These are phyloP conservation scores for Tragelaphus scriptus DNA, from an alignment of 2,113 vertebrate species.

Conservation along the genomic window DNA sequence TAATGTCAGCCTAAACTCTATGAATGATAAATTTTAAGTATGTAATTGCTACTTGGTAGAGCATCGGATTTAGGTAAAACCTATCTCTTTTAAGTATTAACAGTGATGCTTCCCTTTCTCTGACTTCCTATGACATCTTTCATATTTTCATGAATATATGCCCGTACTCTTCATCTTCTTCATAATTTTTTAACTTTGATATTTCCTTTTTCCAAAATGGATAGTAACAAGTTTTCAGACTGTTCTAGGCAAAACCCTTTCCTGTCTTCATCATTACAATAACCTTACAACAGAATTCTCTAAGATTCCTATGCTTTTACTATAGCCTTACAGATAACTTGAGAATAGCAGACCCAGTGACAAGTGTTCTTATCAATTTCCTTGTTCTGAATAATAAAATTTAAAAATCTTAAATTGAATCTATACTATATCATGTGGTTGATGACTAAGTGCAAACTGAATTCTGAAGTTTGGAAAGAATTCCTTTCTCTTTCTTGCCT, in stretches of 20 bases:
- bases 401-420: background rate
- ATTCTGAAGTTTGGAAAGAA: background rate
- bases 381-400: background rate
- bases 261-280: background rate
- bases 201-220: background rate
- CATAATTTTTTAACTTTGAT: background rate
- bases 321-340: background rate
- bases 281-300: background rate
- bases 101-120: background rate
- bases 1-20: background rate
- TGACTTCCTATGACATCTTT: background rate
- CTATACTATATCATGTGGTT: background rate
- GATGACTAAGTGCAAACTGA: background rate
- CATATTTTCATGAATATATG: background rate
- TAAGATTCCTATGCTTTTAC: background rate
- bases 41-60: background rate
- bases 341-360: background rate
- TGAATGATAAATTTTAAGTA: background rate
- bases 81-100: background rate
- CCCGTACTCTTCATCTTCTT: background rate
- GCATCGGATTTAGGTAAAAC: background rate
- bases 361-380: background rate
- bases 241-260: background rate
- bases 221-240: background rate
- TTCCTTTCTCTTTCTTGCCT: background rate